phyloP scores from a whole-genome alignment of 2,113 vertebrate species.

The Argyrosomus japonicus region DNA sequence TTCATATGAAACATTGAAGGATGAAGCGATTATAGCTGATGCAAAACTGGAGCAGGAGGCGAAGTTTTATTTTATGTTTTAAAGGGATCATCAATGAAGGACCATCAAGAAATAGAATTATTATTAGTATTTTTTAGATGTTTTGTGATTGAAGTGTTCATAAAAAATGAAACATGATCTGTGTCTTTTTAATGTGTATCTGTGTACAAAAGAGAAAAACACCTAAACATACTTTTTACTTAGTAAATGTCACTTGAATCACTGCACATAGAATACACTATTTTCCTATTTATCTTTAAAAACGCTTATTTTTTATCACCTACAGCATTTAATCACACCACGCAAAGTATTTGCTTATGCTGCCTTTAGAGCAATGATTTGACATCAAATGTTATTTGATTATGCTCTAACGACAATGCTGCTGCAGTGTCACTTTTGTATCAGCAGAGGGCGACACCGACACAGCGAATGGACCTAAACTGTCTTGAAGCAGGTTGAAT shows the following conservation, averaged over 20 bases:
- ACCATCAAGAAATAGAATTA: slow-evolving; percentile 9
- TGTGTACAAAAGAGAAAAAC: neutral
- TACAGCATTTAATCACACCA: neutral
- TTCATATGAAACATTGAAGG: neutral
- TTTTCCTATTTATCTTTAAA: neutral
- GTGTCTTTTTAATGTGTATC: neutral
- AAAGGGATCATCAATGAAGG: neutral
- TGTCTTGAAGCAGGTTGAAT: too few species aligned
- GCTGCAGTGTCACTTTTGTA: slow-evolving; percentile 3
- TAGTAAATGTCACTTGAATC: neutral
- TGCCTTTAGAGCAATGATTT: neutral
- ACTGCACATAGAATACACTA: neutral
- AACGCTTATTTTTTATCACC: neutral
- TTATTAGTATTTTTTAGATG: slow-evolving; percentile 13
- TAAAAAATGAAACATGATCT: slow-evolving; percentile 8
- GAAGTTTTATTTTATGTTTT: slow-evolving; percentile 1
- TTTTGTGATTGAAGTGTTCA: slow-evolving; percentile 35
- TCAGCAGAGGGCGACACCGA: slow-evolving; percentile 58
- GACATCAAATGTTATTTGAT: neutral
- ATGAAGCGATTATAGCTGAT: neutral
- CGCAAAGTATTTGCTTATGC: neutral
- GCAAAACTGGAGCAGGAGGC: neutral
- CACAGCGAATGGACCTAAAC: slow-evolving; percentile 2
- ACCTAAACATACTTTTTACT: neutral
- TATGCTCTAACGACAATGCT: neutral